A percentile compares a stretch with the other conserved stretches of the same genome.
Evolutionary conservation across 2,888 invertebrate species (phyloP).

Genomic region (Conops quadrifasciatus): DNA sequence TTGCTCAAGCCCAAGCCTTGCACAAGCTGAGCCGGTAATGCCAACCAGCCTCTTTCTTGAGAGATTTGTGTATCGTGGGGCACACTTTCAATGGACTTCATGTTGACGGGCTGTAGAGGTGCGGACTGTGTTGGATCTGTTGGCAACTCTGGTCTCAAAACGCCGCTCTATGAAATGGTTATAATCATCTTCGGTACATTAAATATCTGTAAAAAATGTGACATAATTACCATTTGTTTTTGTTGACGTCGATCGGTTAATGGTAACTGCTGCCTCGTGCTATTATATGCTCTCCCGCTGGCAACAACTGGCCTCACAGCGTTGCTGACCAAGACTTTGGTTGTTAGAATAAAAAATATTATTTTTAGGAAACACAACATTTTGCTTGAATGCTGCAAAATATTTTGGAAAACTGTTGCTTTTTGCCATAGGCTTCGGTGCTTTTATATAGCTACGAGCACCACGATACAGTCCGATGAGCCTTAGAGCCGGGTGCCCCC

Average conservation of each 20-base stretch:
- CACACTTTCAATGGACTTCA: background rate
- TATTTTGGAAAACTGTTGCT: background rate
- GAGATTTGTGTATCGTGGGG: background rate
- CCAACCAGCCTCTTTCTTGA: conserved; percentile 24
- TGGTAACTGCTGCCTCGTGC: background rate
- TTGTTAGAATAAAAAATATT: background rate
- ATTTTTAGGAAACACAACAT: conserved; percentile 10
- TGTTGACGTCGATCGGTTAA: background rate
- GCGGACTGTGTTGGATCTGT: no score
- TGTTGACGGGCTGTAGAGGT: no score
- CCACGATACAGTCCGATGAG: no score
- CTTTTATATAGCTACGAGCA: conserved; percentile 32
- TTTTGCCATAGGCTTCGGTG: background rate
- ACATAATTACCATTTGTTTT: conserved; percentile 2
- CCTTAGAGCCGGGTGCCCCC: no score
- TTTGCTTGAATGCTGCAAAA: background rate
- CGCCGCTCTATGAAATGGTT: no score
- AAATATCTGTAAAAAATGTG: background rate
- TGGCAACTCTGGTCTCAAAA: no score
- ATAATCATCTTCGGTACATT: background rate
- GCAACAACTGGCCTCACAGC: background rate
- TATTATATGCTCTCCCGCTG: background rate
- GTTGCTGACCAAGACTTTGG: background rate
- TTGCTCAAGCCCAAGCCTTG: background rate
- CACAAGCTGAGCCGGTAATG: conserved; percentile 23